These are phyloP conservation scores for Camarhynchus parvulus DNA, from an alignment of 2,113 vertebrate genomes.

Conservation along the genomic window DNA sequence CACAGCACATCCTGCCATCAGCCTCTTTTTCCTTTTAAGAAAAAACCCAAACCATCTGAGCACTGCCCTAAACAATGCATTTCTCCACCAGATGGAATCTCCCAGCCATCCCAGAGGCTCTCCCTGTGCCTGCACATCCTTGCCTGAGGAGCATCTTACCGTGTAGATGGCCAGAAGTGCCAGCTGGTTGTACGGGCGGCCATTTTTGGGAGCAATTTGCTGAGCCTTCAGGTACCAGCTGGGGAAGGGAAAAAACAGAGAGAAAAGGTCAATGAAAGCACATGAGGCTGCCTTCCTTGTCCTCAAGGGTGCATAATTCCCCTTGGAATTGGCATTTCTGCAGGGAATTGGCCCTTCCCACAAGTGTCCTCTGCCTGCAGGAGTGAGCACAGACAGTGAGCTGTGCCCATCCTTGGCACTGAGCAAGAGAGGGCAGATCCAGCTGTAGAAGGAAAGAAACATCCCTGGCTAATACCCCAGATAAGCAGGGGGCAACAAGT, in stretches of 20 bases:
- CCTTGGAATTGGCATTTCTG: neutral
- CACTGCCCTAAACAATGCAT: neutral
- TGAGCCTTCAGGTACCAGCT: slow-evolving; percentile 99
- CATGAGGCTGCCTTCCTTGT: neutral
- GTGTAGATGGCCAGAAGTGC: slow-evolving; percentile 96
- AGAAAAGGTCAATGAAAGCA: neutral
- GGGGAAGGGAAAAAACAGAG: neutral
- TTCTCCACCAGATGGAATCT: neutral
- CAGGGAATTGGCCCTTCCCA: neutral
- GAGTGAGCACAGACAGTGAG: neutral
- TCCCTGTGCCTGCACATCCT: neutral
- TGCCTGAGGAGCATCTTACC: slow-evolving; percentile 74
- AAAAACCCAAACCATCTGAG: neutral
- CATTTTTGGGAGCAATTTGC: slow-evolving; percentile 98
- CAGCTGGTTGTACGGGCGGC: slow-evolving; percentile 95
- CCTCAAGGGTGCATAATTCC: neutral
- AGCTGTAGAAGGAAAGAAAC: neutral
- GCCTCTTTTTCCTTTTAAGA: neutral
- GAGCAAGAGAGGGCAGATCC: neutral
- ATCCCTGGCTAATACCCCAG: neutral
- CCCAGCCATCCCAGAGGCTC: neutral
- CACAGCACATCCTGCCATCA: neutral
- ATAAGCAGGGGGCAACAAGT: neutral
- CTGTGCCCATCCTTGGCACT: neutral
- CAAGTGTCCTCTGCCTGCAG: slow-evolving; percentile 38